Conservation (phyloP, 2,797 vertebrate species). For the Pantherophis vulpinus region DNA sequence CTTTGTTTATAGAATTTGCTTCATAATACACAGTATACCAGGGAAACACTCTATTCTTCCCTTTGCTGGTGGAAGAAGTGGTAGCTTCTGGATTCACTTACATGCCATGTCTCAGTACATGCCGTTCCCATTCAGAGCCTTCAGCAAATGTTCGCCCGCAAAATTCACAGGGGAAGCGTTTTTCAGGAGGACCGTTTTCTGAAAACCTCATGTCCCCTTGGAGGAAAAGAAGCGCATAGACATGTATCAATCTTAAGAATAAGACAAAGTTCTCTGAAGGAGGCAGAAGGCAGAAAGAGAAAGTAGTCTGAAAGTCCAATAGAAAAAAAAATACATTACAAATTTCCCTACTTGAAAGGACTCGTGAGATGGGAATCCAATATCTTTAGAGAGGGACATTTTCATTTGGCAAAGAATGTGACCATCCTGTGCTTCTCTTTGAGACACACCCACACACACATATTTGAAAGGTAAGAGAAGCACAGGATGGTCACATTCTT, state of each 20-base stretch:
- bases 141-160: slow-evolving; percentile 92
- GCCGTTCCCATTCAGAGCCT: slow-evolving; percentile 92
- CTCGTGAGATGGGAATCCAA: background rate
- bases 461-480: no score
- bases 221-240: slow-evolving; percentile 41
- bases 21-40: background rate
- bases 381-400: background rate
- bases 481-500: no score
- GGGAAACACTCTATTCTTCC: rapidly evolving
- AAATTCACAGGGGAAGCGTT: slow-evolving; percentile 94
- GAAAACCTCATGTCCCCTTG: slow-evolving; percentile 81
- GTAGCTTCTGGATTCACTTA: slow-evolving; percentile 71
- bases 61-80: background rate
- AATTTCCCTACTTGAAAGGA: background rate
- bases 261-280: background rate
- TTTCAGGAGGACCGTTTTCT: slow-evolving; percentile 76
- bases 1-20: background rate
- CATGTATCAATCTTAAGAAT: background rate
- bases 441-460: no score
- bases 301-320: background rate
- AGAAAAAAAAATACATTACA: background rate
- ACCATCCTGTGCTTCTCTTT: no score
- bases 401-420: background rate
- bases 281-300: background rate
- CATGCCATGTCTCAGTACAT: slow-evolving; percentile 96